Conservation (phyloP, 1,140 invertebrate genomes). For the Drosophila saltans region DNA sequence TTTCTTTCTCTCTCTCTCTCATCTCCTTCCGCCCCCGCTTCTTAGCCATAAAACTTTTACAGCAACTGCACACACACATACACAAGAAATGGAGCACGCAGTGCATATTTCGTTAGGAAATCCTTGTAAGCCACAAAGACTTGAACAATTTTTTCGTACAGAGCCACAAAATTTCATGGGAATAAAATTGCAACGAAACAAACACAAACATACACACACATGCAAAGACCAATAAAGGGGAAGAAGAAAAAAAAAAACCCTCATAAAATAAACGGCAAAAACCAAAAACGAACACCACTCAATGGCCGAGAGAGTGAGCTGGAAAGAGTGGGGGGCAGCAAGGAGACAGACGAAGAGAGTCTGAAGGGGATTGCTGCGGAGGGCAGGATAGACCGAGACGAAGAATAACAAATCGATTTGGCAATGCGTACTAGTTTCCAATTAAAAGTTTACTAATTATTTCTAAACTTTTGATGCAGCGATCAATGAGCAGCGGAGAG, state of each 20-base stretch:
- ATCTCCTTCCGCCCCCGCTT: not conserved
- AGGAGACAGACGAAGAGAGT: conserved; percentile 14
- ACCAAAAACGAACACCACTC: conserved; percentile 71
- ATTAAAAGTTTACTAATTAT: conserved; percentile 82
- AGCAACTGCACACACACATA: conserved; percentile 1
- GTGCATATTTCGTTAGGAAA: conserved; percentile 74
- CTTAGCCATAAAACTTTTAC: conserved; percentile 4
- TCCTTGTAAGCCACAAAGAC: conserved; percentile 80
- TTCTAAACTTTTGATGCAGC: conserved; percentile 77
- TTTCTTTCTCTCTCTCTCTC: not conserved
- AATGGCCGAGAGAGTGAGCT: conserved; percentile 38
- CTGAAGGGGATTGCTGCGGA: conserved; percentile 8
- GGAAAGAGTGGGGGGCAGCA: conserved; percentile 1
- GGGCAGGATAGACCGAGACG: conserved; percentile 7
- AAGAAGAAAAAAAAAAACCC: conserved; percentile 63
- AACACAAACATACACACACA: conserved; percentile 49
- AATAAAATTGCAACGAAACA: conserved; percentile 79
- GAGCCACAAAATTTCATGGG: conserved; percentile 73
- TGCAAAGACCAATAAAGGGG: not conserved
- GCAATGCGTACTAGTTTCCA: conserved; percentile 77
- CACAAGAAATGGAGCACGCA: conserved; percentile 42
- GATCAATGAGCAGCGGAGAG: conserved; percentile 78
- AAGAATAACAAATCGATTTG: conserved; percentile 64
- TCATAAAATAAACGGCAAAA: conserved; percentile 77
- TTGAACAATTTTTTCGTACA: conserved; percentile 72